These are phyloP conservation scores for Coenobita brevimanus DNA, from an alignment of 1,140 invertebrate species.

Conservation along the genomic window DNA sequence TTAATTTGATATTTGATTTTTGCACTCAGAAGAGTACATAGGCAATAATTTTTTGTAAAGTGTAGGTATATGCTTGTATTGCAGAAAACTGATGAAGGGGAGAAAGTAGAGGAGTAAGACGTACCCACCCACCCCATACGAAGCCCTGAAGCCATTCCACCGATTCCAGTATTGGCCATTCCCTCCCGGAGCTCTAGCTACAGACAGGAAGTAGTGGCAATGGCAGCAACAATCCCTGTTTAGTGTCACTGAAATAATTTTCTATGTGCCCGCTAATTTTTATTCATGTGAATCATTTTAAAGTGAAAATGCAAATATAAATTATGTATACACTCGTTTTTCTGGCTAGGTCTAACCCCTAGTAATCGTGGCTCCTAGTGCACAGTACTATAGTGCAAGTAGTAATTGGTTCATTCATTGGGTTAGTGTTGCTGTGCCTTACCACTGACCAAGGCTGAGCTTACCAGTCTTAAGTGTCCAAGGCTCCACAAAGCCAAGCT, in stretches of 20 bases:
- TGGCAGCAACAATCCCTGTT: slow-evolving; percentile 27
- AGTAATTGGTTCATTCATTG: slow-evolving; percentile 29
- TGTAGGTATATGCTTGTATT: neutral
- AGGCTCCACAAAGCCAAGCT: too few species aligned
- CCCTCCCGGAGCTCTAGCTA: slow-evolving; percentile 10
- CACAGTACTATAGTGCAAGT: neutral
- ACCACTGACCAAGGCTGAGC: slow-evolving; percentile 17
- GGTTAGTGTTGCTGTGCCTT: slow-evolving; percentile 60
- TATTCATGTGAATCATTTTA: too few species aligned
- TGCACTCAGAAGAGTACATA: too few species aligned
- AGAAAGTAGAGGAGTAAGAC: slow-evolving; percentile 40
- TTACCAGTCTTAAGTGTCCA: neutral
- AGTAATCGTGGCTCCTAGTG: neutral
- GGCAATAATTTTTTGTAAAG: too few species aligned
- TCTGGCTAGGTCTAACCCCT: too few species aligned
- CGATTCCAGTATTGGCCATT: neutral
- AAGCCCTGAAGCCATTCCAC: slow-evolving; percentile 60
- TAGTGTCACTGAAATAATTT: too few species aligned
- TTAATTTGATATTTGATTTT: too few species aligned
- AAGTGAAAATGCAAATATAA: too few species aligned
- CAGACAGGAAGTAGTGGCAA: slow-evolving; percentile 9
- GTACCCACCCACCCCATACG: neutral
- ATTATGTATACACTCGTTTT: too few species aligned
- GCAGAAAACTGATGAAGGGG: slow-evolving; percentile 54
- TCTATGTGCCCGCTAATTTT: too few species aligned